Percentiles rank a stretch among this genome's conserved stretches.
Conservation (phyloP, 1,140 invertebrate genomes). For the Bactericera cockerelli region DNA sequence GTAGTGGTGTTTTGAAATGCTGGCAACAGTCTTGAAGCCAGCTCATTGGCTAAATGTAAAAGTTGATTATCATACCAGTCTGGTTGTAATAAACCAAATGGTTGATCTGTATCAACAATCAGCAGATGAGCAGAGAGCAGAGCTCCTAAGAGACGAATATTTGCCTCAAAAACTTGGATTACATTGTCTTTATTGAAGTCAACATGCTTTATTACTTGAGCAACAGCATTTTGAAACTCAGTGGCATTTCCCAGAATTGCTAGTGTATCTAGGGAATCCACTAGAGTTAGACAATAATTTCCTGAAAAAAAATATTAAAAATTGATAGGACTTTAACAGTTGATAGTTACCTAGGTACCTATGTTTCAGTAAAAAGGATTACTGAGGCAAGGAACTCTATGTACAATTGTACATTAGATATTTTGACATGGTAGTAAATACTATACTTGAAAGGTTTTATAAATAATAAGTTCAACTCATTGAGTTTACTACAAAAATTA, state of each 20-base stretch:
- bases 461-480: too few relatives aligned
- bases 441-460: too few relatives aligned
- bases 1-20: slow-evolving; percentile 68
- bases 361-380: too few relatives aligned
- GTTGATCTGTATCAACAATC: slow-evolving; percentile 39
- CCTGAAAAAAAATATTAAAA: slow-evolving; percentile 30
- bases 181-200: slow-evolving; percentile 94
- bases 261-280: slow-evolving; percentile 90
- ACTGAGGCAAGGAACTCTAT: too few relatives aligned
- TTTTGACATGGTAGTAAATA: too few relatives aligned
- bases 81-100: slow-evolving; percentile 41
- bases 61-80: slow-evolving; percentile 61
- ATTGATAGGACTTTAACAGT: too few relatives aligned
- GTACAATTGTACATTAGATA: too few relatives aligned
- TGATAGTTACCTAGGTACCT: too few relatives aligned
- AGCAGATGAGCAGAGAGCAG: slow-evolving; percentile 50
- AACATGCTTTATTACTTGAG: slow-evolving; percentile 58
- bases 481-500: too few relatives aligned
- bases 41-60: slow-evolving; percentile 78
- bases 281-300: slow-evolving; percentile 84
- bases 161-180: slow-evolving; percentile 98
- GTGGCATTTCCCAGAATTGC: slow-evolving; percentile 88
- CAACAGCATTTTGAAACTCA: slow-evolving; percentile 78
- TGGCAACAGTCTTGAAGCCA: slow-evolving; percentile 71
- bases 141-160: slow-evolving; percentile 62